Percentiles rank a stretch among this genome's conserved stretches.
These are phyloP conservation scores for Lordiphosa fenestrarum DNA, from an alignment of 2,888 invertebrate species.

Conservation along the genomic window DNA sequence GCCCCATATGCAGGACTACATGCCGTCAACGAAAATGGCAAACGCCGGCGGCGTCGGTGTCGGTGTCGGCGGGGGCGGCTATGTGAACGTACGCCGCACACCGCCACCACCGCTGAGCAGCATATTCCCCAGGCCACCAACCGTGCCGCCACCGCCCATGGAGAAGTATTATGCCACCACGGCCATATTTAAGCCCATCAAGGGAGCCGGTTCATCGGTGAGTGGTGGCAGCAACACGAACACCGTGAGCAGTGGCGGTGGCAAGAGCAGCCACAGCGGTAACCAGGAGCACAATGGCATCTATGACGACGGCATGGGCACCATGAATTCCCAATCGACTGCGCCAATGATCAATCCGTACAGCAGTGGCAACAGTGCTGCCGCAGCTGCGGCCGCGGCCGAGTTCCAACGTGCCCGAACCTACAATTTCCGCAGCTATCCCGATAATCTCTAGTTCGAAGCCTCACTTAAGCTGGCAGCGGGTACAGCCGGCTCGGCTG, in stretches of 20 bases:
- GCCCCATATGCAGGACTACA: conserved; percentile 82
- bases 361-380: conserved; percentile 45
- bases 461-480: conserved; percentile 66
- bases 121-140: conserved; percentile 84
- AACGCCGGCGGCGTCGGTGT: conserved; percentile 51
- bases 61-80: conserved; percentile 48
- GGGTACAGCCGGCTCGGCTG: conserved; percentile 15
- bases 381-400: conserved; percentile 63
- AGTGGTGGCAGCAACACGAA: conserved; percentile 57
- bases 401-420: conserved; percentile 79
- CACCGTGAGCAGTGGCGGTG: conserved; percentile 52
- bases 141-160: conserved; percentile 86
- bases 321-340: conserved; percentile 79
- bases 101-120: conserved; percentile 82
- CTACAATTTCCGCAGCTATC: conserved; percentile 79
- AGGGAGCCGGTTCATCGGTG: conserved; percentile 60
- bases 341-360: conserved; percentile 79
- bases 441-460: conserved; percentile 80
- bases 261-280: conserved; percentile 57
- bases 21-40: conserved; percentile 80
- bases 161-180: conserved; percentile 88
- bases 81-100: conserved; percentile 80
- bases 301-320: conserved; percentile 77
- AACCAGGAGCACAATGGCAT: conserved; percentile 70
- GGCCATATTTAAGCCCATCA: conserved; percentile 83